A percentile compares a stretch with the other conserved stretches of the same genome.
Evolutionary conservation across 2,113 vertebrate genomes (phyloP).

Genomic region (Ciconia boyciana): DNA sequence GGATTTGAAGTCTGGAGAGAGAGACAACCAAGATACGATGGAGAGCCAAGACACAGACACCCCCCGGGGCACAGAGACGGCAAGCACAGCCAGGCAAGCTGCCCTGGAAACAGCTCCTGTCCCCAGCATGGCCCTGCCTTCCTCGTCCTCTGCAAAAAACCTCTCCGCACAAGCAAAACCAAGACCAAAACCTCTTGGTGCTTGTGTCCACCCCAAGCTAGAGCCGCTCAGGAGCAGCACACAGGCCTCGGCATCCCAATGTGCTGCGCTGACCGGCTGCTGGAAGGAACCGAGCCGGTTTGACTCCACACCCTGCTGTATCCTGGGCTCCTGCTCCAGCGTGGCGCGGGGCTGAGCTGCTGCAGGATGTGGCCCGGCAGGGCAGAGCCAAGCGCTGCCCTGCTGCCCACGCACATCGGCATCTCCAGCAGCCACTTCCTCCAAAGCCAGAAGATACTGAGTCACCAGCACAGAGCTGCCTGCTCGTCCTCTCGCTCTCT

Average conservation of each 20-base stretch:
- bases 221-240: background rate
- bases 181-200: background rate
- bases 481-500: background rate
- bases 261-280: background rate
- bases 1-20: too few species aligned
- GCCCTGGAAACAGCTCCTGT: too few species aligned
- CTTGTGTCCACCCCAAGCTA: rapidly evolving
- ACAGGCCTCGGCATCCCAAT: rapidly evolving
- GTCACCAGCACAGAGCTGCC: background rate
- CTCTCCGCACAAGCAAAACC: background rate
- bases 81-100: too few species aligned
- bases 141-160: background rate
- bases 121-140: too few species aligned
- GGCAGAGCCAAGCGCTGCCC: background rate
- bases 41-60: too few species aligned
- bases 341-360: background rate
- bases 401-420: background rate
- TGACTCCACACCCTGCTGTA: background rate
- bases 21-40: too few species aligned
- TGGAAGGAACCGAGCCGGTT: rapidly evolving
- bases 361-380: background rate
- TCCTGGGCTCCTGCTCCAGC: background rate
- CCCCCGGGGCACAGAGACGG: too few species aligned
- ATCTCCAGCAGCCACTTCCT: background rate
- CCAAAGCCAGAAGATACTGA: background rate